phyloP scores from a whole-genome alignment of 2,888 invertebrate species.

The Amaurobius ferox region DNA sequence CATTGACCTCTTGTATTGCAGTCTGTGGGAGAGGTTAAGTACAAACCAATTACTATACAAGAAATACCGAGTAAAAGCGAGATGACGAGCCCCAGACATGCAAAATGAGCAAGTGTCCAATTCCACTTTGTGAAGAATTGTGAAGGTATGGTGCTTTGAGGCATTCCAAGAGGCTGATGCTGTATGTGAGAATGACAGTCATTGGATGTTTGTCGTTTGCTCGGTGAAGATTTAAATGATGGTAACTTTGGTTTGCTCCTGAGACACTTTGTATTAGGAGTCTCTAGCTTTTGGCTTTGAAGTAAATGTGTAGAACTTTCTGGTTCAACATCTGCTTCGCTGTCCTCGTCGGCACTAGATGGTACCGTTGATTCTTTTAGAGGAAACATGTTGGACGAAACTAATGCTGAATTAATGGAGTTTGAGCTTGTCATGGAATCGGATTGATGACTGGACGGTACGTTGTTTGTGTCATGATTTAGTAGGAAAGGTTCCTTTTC shows the following conservation, averaged over 20 bases:
- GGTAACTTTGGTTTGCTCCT: slow-evolving; percentile 46
- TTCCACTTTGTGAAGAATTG: slow-evolving; percentile 23
- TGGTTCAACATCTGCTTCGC: slow-evolving; percentile 42
- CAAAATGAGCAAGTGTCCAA: slow-evolving; percentile 22
- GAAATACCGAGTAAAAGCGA: background rate
- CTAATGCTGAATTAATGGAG: background rate
- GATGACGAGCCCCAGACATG: slow-evolving; percentile 18
- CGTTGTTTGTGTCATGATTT: slow-evolving; percentile 22
- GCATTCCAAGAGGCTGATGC: slow-evolving; percentile 39
- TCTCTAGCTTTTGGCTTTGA: slow-evolving; percentile 7
- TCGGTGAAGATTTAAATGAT: slow-evolving; percentile 40
- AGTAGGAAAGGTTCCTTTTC: slow-evolving; percentile 48
- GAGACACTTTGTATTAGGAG: slow-evolving; percentile 30
- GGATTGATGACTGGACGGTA: slow-evolving; percentile 6
- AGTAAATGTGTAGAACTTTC: slow-evolving; percentile 57
- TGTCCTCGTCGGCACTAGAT: slow-evolving; percentile 46
- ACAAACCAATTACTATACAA: slow-evolving; percentile 13
- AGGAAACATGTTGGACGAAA: slow-evolving; percentile 33
- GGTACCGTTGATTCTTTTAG: slow-evolving; percentile 31
- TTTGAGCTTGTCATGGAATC: slow-evolving; percentile 11
- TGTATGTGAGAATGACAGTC: slow-evolving; percentile 54
- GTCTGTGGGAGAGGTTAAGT: background rate
- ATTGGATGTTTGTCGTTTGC: slow-evolving; percentile 32
- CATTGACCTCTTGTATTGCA: slow-evolving; percentile 79
- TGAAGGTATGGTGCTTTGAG: slow-evolving; percentile 31